Base-by-base conservation (phyloP, 2,797 vertebrate species). In the Fistularia tabacaria region DNA sequence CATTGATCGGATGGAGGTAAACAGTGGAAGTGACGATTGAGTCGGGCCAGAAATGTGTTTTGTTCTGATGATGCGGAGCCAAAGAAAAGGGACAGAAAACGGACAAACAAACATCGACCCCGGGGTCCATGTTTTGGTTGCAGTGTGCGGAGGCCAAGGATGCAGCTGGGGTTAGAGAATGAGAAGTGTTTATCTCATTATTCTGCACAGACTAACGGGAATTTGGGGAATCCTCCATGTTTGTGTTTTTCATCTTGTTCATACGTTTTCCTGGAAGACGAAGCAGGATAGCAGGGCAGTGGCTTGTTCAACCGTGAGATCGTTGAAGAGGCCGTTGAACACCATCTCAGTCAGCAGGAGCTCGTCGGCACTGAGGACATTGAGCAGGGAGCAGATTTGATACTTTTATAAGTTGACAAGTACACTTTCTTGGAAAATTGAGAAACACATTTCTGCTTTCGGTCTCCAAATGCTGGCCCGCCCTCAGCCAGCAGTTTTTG, bases 201-300 rank as follows among this genome's bases (percentile, higher is more conserved):
- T 15, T 65, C 39, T 1, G 39, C 8, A 3, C 8, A 10, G 39
- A 50, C 14, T 49, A n/a, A 41, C 42, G n/a, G 43, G 59, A 62
- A 53, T 44, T 13, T 13, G 10, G 54, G 37, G 52, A 61, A 36
- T 55, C 56, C 37, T 11, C 1, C 0, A 42, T 60, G 48, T 64
- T 41, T 51, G 57, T 59, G 66, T 64, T 62, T n/a, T 41, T 25
- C 25, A 25, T 25, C 58, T 9, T 49, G 51, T 36, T 80, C 91
- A 79, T 90, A 99, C 97, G 0, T 99, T 99, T 81, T 99, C 97
- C 83, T 99, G 97, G 89, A 99, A 99, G 54, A 99, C 97, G 2
- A 99, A 97, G 85, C 95, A 97, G 90, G 95, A 97, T 54, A 99
- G 91, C 38, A 99, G 88, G 10, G 97, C 93, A 0, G 96, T 94